Conservation (phyloP, 2,113 vertebrate species). For the Coptodon bakossiorum region DNA sequence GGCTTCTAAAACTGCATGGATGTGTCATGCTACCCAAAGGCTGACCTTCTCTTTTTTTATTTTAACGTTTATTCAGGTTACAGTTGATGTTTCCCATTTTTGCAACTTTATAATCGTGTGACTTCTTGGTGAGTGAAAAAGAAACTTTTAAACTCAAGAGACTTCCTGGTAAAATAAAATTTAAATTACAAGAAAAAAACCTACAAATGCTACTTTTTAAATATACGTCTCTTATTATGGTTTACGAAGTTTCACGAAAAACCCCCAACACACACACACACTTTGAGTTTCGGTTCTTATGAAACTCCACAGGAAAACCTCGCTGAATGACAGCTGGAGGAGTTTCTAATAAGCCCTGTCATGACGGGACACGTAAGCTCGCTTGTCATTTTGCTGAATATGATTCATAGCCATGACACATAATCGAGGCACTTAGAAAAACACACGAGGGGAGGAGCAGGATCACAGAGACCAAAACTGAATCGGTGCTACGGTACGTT, state of each 20-base stretch:
- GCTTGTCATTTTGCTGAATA: not conserved
- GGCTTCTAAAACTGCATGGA: not conserved
- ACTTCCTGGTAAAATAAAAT: not conserved
- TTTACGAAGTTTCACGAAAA: not conserved
- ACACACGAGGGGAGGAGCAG: not conserved
- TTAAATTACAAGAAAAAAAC: not conserved
- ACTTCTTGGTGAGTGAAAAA: not conserved
- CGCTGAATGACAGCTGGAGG: not conserved
- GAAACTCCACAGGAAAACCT: not conserved
- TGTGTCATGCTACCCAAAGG: not conserved
- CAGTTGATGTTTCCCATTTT: not conserved
- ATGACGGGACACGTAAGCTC: not conserved
- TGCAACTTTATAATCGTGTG: accelerated
- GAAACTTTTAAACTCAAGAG: not conserved
- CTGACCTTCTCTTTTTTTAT: not conserved
- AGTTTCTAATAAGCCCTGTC: not conserved
- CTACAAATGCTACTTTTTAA: not conserved
- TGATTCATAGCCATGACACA: not conserved
- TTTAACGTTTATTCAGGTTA: not conserved
- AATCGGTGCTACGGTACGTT: not conserved
- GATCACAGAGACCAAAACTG: not conserved
- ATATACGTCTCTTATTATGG: not conserved
- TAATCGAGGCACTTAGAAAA: not conserved
- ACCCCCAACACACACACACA: not conserved
- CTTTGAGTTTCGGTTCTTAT: not conserved